Conservation (phyloP, 2,113 vertebrate genomes). For the Seriola quinqueradiata region DNA sequence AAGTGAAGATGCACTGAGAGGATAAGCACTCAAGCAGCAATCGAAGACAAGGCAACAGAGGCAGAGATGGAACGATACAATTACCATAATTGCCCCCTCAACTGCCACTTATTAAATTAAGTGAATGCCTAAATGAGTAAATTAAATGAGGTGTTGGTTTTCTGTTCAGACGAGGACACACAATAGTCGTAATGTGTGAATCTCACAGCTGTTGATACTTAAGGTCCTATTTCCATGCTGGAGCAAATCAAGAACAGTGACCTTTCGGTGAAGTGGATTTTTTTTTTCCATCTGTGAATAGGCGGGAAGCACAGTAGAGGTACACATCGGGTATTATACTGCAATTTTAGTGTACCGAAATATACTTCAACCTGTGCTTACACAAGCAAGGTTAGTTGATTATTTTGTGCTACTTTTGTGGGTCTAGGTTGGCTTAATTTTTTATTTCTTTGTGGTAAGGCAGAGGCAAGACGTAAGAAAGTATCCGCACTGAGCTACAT, state of each 20-base stretch:
- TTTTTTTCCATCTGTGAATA: slow-evolving; percentile 39
- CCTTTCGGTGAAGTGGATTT: slow-evolving; percentile 38
- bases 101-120: slow-evolving; percentile 42
- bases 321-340: not conserved
- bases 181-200: slow-evolving; percentile 23
- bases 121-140: slow-evolving; percentile 38
- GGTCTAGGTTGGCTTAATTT: not conserved
- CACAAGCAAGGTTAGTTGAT: not conserved
- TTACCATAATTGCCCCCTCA: slow-evolving; percentile 10
- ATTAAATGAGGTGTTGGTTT: slow-evolving; percentile 49
- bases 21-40: not conserved
- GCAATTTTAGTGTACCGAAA: not conserved
- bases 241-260: slow-evolving; percentile 42
- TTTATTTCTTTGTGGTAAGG: not conserved
- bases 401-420: not conserved
- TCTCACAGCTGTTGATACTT: slow-evolving; percentile 42
- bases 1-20: not conserved
- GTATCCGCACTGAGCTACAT: too few species aligned
- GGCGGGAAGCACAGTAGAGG: not conserved
- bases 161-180: slow-evolving; percentile 28
- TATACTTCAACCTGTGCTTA: not conserved
- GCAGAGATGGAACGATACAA: slow-evolving; percentile 16
- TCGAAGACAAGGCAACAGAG: slow-evolving; percentile 4
- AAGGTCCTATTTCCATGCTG: slow-evolving; percentile 32
- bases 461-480: not conserved